A percentile compares a stretch with the other conserved stretches of the same genome.
These are phyloP conservation scores for Scalopus aquaticus DNA, from an alignment of 2,113 vertebrate species.

Conservation along the genomic window DNA sequence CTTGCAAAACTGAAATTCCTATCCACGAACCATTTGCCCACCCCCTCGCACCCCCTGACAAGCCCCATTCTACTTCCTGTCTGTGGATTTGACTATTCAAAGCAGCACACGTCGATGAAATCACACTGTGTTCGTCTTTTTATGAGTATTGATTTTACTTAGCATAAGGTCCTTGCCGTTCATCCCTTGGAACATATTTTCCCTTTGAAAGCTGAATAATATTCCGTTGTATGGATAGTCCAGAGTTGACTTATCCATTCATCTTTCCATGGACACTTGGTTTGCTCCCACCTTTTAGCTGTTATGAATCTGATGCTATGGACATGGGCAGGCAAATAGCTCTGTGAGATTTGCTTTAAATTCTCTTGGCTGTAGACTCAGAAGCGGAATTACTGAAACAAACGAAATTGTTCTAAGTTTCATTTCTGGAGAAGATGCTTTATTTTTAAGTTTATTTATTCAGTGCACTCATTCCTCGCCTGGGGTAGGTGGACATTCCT, in stretches of 20 bases:
- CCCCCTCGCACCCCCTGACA: too few species aligned
- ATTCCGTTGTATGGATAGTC: not conserved
- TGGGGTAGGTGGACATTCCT: not conserved
- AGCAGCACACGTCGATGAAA: not conserved
- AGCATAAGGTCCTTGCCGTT: not conserved
- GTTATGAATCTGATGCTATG: not conserved
- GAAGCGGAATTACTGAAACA: not conserved
- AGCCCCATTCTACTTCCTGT: not conserved
- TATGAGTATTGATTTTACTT: not conserved
- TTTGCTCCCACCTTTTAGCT: not conserved
- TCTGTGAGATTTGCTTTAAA: not conserved
- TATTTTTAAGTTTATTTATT: not conserved
- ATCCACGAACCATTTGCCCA: not conserved
- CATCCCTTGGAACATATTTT: not conserved
- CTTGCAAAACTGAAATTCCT: not conserved
- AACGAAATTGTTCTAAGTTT: not conserved
- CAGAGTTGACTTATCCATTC: not conserved
- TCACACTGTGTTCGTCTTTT: not conserved
- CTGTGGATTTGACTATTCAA: not conserved
- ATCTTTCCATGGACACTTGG: not conserved
- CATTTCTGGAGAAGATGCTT: not conserved
- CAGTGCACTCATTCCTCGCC: not conserved
- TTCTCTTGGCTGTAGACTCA: not conserved
- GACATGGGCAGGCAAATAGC: not conserved
- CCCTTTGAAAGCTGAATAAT: too few species aligned